phyloP scores from a whole-genome alignment of 1,140 invertebrate species.

The Lysiphlebus fabarum region DNA sequence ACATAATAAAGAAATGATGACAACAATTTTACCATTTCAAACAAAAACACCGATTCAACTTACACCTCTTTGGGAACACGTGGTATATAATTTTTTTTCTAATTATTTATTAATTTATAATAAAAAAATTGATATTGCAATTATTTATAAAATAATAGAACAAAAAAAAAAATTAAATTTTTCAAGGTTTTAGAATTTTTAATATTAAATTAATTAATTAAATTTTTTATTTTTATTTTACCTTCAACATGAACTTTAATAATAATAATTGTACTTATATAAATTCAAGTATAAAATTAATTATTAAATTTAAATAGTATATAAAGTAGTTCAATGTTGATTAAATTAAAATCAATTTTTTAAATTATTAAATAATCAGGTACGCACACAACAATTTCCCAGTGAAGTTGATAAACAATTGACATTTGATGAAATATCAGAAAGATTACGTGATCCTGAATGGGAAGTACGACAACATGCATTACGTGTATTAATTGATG shows the following conservation, averaged over 20 bases:
- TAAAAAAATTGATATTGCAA: too few species aligned
- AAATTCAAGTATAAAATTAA: too few species aligned
- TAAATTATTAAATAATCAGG: conserved; percentile 30
- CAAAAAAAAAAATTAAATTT: background rate
- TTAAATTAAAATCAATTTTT: background rate
- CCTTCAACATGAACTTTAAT: too few species aligned
- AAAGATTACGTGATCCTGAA: conserved; percentile 72
- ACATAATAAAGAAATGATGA: conserved; percentile 36
- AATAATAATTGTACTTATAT: too few species aligned
- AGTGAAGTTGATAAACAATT: conserved; percentile 61
- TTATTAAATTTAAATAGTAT: background rate
- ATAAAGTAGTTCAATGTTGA: too few species aligned
- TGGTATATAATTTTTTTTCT: conserved; percentile 55
- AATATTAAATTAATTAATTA: too few species aligned
- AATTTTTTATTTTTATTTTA: too few species aligned
- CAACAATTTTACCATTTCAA: conserved; percentile 34
- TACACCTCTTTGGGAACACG: conserved; percentile 73
- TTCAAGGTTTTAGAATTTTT: background rate
- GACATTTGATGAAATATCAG: conserved; percentile 67
- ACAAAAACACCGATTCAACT: conserved; percentile 55
- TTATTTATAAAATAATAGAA: background rate
- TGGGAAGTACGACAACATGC: conserved; percentile 79
- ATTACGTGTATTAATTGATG: conserved; percentile 69
- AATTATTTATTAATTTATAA: conserved; percentile 14
- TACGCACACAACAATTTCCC: conserved; percentile 50